Base-by-base conservation (phyloP, 2,113 vertebrate species). In the Tretioscincus oriximinensis region DNA sequence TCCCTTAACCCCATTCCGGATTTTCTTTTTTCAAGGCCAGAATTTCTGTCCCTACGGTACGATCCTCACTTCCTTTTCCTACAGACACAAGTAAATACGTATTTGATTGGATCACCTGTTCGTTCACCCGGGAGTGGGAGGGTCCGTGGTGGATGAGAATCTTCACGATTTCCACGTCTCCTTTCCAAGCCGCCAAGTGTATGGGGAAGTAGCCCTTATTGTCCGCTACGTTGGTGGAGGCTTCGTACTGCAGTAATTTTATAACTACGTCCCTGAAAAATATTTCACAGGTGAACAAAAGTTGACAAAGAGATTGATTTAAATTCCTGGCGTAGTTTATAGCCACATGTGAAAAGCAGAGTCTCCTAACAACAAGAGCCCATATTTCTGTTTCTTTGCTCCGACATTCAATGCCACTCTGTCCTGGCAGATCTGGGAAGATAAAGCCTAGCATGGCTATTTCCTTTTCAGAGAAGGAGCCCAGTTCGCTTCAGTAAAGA, bases 201-300 rank as follows among this genome's bases (percentile, higher is more conserved):
- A 99, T 96, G 49, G 98, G 97, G 93, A 98, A 98, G 93, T 98
- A 99, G 22, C 98, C 98, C 88, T 99, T 99, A 90, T 97, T 99
- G 94, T 99, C 98, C 21, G 97, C 94, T 83, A 98, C 93, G 51
- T 97, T 98, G 81, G 98, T 97, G 54, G 97, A 98, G 35, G 98
- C 98, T 91, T 99, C 98, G 85, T 95, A 98, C 81, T 98, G 98
- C 88, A 99, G 96, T 86, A 99, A 95, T 92, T 98, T 99, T 89
- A 99, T 95, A 78, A 99, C 98, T 91, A 99, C 97, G 66, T 99
- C 97, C 94, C 97, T 99, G 90, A 69, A 87, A 91, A 91, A 90
- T 26, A 90, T 76, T 28, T 54, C 58, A 89, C 26, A 24, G 49
- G 86, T 77, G 79, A 78, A 81, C 85, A 77, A 90, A 85, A 83